A percentile compares a stretch with the other conserved stretches of the same genome.
These are phyloP conservation scores for Drosophila kanapiae DNA, from an alignment of 1,140 invertebrate species.

Conservation along the genomic window DNA sequence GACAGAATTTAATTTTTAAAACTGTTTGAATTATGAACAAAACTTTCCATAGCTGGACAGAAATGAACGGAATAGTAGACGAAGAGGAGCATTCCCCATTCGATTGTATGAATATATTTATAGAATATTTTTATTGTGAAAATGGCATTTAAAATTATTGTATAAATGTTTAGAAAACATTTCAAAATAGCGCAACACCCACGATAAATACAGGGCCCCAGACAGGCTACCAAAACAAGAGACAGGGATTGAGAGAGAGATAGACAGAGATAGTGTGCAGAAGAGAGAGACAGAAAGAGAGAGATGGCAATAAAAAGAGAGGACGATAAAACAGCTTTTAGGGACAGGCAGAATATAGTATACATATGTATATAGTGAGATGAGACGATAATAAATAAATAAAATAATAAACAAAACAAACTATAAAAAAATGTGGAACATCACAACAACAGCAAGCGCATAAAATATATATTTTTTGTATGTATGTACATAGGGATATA, in stretches of 20 bases:
- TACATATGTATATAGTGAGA: conserved; percentile 7
- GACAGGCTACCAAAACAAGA: conserved; percentile 21
- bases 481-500: conserved; percentile 31
- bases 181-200: conserved; percentile 49
- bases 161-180: conserved; percentile 69
- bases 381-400: conserved; percentile 30
- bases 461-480: conserved; percentile 51
- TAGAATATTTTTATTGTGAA: conserved; percentile 60
- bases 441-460: conserved; percentile 72
- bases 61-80: background rate
- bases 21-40: background rate
- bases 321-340: conserved; percentile 29
- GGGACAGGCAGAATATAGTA: conserved; percentile 22
- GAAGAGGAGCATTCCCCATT: background rate
- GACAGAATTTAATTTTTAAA: conserved; percentile 1
- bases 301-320: conserved; percentile 1
- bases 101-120: conserved; percentile 23
- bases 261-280: conserved; percentile 25
- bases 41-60: background rate
- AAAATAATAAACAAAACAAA: conserved; percentile 13
- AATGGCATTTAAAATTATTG: conserved; percentile 63
- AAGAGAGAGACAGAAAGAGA: conserved; percentile 9
- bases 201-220: conserved; percentile 18
- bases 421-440: conserved; percentile 46
- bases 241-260: conserved; percentile 2